These are phyloP conservation scores for Thermophis baileyi DNA, from an alignment of 2,113 vertebrate genomes.

Conservation along the genomic window DNA sequence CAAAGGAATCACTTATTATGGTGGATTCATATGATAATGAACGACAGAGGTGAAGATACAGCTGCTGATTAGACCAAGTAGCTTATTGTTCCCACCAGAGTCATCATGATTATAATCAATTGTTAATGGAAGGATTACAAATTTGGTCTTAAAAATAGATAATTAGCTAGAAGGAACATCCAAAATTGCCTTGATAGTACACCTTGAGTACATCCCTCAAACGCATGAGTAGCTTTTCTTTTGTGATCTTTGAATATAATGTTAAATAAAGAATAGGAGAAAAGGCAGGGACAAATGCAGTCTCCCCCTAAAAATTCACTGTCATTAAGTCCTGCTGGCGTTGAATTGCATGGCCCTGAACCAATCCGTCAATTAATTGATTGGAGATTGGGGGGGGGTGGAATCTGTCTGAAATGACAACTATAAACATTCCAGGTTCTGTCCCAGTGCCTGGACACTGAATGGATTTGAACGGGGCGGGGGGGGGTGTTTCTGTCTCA, in stretches of 20 bases:
- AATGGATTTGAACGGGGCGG: neutral
- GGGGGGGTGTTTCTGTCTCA: neutral
- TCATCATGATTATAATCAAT: constrained; percentile 59
- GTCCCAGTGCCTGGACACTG: neutral
- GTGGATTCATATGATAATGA: constrained; percentile 67
- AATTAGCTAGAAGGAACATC: constrained; percentile 60
- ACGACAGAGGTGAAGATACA: neutral
- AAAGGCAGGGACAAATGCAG: constrained; percentile 21
- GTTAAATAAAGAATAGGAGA: neutral
- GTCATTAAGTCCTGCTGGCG: neutral
- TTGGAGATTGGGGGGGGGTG: neutral
- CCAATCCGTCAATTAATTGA: neutral
- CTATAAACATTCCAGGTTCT: neutral
- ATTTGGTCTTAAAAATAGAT: constrained; percentile 63
- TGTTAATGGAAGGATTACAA: constrained; percentile 52
- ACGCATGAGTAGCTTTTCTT: constrained; percentile 32
- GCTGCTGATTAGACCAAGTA: constrained; percentile 44
- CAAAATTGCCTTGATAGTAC: constrained; percentile 16
- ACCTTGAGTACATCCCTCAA: constrained; percentile 42
- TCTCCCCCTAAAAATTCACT: neutral
- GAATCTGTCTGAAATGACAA: neutral
- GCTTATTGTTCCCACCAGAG: constrained; percentile 34
- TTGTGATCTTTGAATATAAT: constrained; percentile 27
- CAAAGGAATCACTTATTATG: constrained; percentile 65
- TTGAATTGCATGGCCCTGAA: neutral